A percentile compares a stretch with the other conserved stretches of the same genome.
phyloP scores from a whole-genome alignment of 2,888 invertebrate species.

The Drosophila neotestacea region DNA sequence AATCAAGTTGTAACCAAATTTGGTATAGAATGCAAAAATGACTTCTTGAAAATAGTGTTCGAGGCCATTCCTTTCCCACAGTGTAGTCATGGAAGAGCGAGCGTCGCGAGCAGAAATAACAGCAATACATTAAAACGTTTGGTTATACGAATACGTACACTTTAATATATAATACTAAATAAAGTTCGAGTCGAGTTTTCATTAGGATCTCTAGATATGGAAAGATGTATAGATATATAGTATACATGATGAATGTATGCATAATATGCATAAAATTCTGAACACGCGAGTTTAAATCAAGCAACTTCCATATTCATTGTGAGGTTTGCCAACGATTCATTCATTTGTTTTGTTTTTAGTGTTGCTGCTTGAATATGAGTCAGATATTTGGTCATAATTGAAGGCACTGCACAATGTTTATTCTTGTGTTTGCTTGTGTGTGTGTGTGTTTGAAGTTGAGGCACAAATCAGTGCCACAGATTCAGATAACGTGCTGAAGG shows the following conservation, averaged over 20 bases:
- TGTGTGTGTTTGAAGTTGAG: slow-evolving; percentile 47
- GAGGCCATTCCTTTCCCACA: slow-evolving; percentile 13
- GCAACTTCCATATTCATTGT: slow-evolving; percentile 58
- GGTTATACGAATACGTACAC: slow-evolving; percentile 10
- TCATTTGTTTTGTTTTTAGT: slow-evolving; percentile 7
- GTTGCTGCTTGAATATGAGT: slow-evolving; percentile 37
- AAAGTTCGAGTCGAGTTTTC: slow-evolving; percentile 34
- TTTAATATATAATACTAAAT: slow-evolving; percentile 3
- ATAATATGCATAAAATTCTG: slow-evolving; percentile 40
- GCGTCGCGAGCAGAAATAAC: slow-evolving; percentile 37
- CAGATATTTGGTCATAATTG: slow-evolving; percentile 41
- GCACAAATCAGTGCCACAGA: slow-evolving; percentile 58
- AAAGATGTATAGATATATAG: slow-evolving; percentile 1
- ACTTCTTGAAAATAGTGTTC: too few species aligned
- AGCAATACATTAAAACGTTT: slow-evolving; percentile 40
- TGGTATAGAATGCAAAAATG: too few species aligned
- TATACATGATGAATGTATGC: slow-evolving; percentile 4
- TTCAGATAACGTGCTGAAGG: slow-evolving; percentile 36
- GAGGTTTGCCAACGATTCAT: slow-evolving; percentile 32
- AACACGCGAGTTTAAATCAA: slow-evolving; percentile 55
- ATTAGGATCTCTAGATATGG: slow-evolving; percentile 12
- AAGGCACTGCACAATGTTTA: slow-evolving; percentile 1
- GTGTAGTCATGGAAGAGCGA: slow-evolving; percentile 68
- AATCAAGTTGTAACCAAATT: too few species aligned
- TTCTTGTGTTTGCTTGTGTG: not conserved